Conservation (phyloP, 2,113 vertebrate species). For the Ovibos moschatus region DNA sequence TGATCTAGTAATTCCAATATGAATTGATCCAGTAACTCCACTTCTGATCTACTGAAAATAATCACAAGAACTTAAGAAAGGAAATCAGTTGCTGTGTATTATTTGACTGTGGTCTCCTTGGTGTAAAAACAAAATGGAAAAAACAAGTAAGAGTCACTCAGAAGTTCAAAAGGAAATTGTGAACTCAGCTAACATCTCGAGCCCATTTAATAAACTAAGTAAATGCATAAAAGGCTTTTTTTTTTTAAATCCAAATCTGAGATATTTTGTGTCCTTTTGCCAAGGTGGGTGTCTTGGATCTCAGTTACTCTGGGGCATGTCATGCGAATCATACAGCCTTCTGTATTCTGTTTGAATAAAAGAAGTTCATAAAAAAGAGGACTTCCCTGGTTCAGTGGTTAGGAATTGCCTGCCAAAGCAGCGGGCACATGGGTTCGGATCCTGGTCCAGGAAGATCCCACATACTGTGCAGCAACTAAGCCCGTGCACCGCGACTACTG, state of each 20-base stretch:
- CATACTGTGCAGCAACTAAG: not conserved
- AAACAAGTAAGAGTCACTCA: conserved; percentile 80
- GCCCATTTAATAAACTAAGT: conserved; percentile 55
- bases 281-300: conserved; percentile 72
- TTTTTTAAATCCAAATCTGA: not conserved
- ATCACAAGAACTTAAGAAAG: conserved; percentile 69
- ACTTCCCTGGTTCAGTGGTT: not conserved
- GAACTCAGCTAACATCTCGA: conserved; percentile 50
- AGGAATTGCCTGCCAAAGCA: not conserved
- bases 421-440: not conserved
- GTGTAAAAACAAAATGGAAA: conserved; percentile 81
- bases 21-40: not conserved
- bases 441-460: not conserved
- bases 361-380: conserved; percentile 57
- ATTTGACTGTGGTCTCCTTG: conserved; percentile 80
- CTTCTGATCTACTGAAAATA: not conserved
- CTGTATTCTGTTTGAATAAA: conserved; percentile 82
- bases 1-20: not conserved
- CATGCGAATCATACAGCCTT: conserved; percentile 75
- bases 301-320: conserved; percentile 68
- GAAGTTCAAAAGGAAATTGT: conserved; percentile 72
- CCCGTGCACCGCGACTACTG: accelerated
- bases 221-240: conserved; percentile 52
- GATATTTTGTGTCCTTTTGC: conserved; percentile 67
- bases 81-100: conserved; percentile 81